Conservation (phyloP, 2,888 invertebrate genomes). For the Hymenopus coronatus region DNA sequence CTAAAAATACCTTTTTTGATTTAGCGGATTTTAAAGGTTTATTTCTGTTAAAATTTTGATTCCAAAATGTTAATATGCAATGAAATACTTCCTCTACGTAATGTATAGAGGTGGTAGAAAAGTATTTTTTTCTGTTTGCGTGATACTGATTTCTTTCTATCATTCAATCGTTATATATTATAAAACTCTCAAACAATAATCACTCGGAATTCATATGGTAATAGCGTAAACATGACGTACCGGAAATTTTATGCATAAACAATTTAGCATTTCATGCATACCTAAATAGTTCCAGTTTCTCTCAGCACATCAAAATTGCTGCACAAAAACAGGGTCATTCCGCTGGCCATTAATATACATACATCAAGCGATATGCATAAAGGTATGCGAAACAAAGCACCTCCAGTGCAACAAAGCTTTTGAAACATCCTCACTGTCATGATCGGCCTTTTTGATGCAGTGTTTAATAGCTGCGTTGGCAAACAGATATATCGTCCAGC, state of each 20-base stretch:
- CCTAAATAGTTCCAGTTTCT: not conserved
- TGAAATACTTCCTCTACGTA: too few relatives aligned
- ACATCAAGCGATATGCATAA: not conserved
- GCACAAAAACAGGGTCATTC: not conserved
- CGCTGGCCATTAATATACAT: not conserved
- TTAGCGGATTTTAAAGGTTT: too few relatives aligned
- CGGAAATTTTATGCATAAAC: not conserved
- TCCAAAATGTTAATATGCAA: too few relatives aligned
- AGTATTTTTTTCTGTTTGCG: not conserved
- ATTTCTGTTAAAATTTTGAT: too few relatives aligned
- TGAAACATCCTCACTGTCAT: not conserved
- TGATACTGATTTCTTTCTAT: not conserved
- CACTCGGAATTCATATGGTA: not conserved
- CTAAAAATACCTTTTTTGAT: too few relatives aligned
- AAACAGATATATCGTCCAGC: not conserved
- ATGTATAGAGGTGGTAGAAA: too few relatives aligned
- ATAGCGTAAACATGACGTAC: not conserved
- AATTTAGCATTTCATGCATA: not conserved
- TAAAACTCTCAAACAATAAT: not conserved
- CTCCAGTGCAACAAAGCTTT: not conserved
- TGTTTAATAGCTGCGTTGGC: not conserved
- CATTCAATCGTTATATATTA: not conserved
- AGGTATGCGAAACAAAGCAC: not conserved
- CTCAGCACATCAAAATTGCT: not conserved
- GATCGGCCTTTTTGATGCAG: not conserved